phyloP scores from a whole-genome alignment of 2,113 vertebrate genomes.

The Litocranius walleri region DNA sequence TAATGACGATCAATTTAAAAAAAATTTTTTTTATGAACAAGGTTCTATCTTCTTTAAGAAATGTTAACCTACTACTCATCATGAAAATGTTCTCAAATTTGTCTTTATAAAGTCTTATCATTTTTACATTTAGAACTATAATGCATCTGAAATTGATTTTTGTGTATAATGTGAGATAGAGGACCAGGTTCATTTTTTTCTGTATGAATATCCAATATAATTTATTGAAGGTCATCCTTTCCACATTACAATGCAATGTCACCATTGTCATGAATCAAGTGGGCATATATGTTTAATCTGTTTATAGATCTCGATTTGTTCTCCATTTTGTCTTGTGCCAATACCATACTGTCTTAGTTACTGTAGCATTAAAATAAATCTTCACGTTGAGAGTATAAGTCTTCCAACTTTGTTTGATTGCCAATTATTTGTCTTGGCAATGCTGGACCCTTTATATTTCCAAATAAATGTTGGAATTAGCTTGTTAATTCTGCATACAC shows the following conservation, averaged over 20 bases:
- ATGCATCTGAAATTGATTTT: neutral
- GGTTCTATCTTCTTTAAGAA: neutral
- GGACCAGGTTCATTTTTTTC: neutral
- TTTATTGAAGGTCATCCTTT: neutral
- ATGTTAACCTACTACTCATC: neutral
- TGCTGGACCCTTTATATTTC: neutral
- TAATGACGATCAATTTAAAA: neutral
- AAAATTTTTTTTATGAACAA: neutral
- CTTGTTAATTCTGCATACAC: neutral
- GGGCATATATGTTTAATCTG: neutral
- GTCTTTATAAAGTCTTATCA: neutral
- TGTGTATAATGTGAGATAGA: neutral
- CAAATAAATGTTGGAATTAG: neutral
- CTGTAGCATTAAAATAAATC: constrained; percentile 18
- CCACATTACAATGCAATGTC: neutral
- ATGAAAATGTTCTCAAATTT: neutral
- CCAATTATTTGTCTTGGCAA: neutral
- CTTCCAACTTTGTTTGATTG: neutral
- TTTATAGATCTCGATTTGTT: constrained; percentile 14
- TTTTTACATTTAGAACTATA: neutral
- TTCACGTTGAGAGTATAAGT: neutral
- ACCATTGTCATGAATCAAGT: neutral
- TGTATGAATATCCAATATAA: neutral
- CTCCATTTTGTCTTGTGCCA: neutral
- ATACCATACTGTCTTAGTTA: constrained; percentile 17